Conservation (phyloP, 1,140 invertebrate species). For the Bombus fervidus region DNA sequence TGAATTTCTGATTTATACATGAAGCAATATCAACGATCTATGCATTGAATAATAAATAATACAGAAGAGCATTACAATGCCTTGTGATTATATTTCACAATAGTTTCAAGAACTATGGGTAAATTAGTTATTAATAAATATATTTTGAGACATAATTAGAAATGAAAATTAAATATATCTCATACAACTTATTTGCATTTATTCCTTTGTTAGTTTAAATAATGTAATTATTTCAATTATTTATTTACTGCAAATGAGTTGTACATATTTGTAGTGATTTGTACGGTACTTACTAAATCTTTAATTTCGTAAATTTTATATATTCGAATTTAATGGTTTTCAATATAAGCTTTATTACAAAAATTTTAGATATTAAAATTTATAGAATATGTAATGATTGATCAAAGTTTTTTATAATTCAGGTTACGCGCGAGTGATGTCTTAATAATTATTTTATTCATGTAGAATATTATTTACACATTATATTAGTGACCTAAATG, state of each 20-base stretch:
- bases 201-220: not conserved
- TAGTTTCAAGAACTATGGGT: not conserved
- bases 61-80: not conserved
- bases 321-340: not conserved
- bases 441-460: not conserved
- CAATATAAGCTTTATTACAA: not conserved
- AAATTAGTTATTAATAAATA: not conserved
- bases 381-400: not conserved
- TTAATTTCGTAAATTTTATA: not conserved
- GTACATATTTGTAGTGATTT: not conserved
- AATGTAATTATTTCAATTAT: not conserved
- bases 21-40: not conserved
- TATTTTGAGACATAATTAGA: not conserved
- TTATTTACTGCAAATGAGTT: not conserved
- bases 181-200: not conserved
- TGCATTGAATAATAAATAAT: not conserved
- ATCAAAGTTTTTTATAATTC: not conserved
- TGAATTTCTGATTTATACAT: not conserved
- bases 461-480: constrained; percentile 21
- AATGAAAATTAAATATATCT: not conserved
- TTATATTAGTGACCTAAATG: constrained; percentile 14
- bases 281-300: not conserved
- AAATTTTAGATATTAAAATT: constrained; percentile 22
- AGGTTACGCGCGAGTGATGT: not conserved
- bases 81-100: not conserved